Evolutionary conservation across 37 sponge, comb jelly and placozoan genomes (phyloP).

Genomic region (Cliona cf. orientalis): DNA sequence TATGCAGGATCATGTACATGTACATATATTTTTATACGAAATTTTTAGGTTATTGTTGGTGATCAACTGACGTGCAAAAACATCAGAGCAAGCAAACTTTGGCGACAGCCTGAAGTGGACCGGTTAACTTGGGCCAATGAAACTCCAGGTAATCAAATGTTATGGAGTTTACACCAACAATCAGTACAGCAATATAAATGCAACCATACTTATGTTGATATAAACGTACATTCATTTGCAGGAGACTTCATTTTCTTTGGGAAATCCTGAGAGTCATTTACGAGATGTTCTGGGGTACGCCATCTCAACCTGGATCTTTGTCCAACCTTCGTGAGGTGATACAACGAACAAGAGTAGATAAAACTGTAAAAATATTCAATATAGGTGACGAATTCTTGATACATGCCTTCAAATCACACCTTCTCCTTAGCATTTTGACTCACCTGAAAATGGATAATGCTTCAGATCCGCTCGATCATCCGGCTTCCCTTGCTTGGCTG

Average conservation of each 20-base stretch:
- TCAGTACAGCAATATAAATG: too few relatives aligned
- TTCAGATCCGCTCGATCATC: not conserved
- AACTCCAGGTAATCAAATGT: constrained; percentile 48
- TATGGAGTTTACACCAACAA: too few relatives aligned
- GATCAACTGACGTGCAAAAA: constrained; percentile 37
- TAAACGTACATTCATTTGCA: too few relatives aligned
- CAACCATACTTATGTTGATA: too few relatives aligned
- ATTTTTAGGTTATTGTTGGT: constrained; percentile 27
- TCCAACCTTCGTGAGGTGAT: constrained; percentile 22
- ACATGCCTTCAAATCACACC: constrained; percentile 19
- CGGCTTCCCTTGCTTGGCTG: not conserved
- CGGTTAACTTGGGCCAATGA: constrained; percentile 31
- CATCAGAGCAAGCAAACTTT: not conserved
- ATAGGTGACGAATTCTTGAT: constrained; percentile 27
- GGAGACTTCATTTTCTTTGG: too few relatives aligned
- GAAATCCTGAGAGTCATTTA: too few relatives aligned
- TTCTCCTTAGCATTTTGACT: not conserved
- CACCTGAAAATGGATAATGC: not conserved
- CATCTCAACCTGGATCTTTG: constrained; percentile 12
- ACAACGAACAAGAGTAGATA: constrained; percentile 12
- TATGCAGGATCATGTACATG: too few relatives aligned
- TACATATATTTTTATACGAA: too few relatives aligned
- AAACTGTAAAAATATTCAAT: constrained; percentile 33
- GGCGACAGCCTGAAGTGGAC: not conserved
- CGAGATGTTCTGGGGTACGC: constrained; percentile 9